Conservation (phyloP, 1,140 invertebrate species). For the Apis laboriosa region DNA sequence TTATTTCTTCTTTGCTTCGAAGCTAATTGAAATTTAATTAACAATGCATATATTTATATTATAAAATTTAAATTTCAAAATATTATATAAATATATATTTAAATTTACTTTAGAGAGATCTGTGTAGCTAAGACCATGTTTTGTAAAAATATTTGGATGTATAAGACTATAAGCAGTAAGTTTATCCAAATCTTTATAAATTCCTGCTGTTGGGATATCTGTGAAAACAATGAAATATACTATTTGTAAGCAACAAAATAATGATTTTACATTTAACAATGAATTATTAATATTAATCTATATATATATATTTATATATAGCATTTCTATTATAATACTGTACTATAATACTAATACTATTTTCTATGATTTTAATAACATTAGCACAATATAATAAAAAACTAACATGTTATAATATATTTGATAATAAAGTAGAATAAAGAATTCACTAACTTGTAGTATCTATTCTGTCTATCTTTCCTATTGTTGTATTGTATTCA, state of each 20-base stretch:
- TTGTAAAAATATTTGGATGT: slow-evolving; percentile 44
- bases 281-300: not conserved
- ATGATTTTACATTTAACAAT: not conserved
- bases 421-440: not conserved
- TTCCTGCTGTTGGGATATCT: slow-evolving; percentile 28
- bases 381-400: no score
- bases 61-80: not conserved
- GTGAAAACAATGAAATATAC: not conserved
- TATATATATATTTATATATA: not conserved
- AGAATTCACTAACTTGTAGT: slow-evolving; percentile 13
- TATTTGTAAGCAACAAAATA: not conserved
- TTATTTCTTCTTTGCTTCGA: slow-evolving; percentile 47
- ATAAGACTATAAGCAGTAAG: slow-evolving; percentile 32
- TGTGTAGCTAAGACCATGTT: slow-evolving; percentile 20
- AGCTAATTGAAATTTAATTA: slow-evolving; percentile 13
- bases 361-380: no score
- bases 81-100: slow-evolving; percentile 3
- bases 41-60: not conserved
- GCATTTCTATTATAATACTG: no score
- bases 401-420: not conserved
- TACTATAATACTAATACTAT: no score
- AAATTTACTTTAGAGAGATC: slow-evolving; percentile 51
- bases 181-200: slow-evolving; percentile 5
- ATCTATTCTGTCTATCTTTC: slow-evolving; percentile 18
- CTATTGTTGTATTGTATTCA: slow-evolving; percentile 31